These are phyloP conservation scores for Macrocentrus cingulum DNA, from an alignment of 1,140 invertebrate genomes.

Conservation along the genomic window DNA sequence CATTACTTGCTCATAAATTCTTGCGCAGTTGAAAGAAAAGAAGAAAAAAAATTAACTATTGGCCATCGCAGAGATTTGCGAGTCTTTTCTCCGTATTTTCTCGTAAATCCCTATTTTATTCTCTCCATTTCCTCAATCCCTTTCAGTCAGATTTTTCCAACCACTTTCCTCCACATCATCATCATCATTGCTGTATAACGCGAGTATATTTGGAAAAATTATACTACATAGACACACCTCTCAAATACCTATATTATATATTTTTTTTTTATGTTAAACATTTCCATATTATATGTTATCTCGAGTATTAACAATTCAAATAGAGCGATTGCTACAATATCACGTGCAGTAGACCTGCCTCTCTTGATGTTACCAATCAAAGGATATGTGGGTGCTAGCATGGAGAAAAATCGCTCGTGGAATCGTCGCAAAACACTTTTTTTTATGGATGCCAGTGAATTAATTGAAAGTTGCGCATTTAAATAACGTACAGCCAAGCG, in stretches of 20 bases:
- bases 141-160: background rate
- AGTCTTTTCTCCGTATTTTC: constrained; percentile 15
- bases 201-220: background rate
- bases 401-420: background rate
- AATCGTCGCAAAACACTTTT: no score
- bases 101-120: constrained; percentile 9
- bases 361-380: constrained; percentile 37
- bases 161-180: background rate
- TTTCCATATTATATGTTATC: constrained; percentile 19
- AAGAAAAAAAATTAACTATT: background rate
- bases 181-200: background rate
- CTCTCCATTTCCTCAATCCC: background rate
- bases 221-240: background rate
- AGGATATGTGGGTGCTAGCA: background rate
- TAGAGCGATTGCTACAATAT: constrained; percentile 47
- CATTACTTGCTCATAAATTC: constrained; percentile 20
- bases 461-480: no score
- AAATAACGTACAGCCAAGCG: constrained; percentile 7
- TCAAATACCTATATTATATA: constrained; percentile 2
- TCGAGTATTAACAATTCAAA: constrained; percentile 49
- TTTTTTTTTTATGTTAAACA: constrained; percentile 20
- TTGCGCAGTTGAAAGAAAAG: background rate
- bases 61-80: background rate
- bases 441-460: no score
- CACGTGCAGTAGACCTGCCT: constrained; percentile 48